These are phyloP conservation scores for Heliconius hermathena DNA, from an alignment of 1,140 invertebrate genomes.

Conservation along the genomic window DNA sequence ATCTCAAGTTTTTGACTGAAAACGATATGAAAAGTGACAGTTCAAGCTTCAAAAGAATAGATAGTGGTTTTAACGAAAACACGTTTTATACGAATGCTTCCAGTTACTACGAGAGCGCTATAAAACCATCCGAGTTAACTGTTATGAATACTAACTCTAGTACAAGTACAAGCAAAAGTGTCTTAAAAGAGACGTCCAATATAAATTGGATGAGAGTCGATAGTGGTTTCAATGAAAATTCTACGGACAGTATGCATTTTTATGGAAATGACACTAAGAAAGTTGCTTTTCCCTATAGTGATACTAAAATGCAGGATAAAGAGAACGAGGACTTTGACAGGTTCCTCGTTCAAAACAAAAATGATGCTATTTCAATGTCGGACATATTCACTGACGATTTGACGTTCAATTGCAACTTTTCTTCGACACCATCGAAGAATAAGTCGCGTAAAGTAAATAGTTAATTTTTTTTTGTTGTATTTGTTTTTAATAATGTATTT, in stretches of 20 bases:
- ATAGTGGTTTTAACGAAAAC: constrained; percentile 77
- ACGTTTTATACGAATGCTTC: constrained; percentile 71
- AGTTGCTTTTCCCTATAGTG: constrained; percentile 47
- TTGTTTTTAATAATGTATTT: not conserved
- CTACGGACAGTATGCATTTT: constrained; percentile 68
- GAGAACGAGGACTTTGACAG: constrained; percentile 68
- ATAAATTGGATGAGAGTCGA: constrained; percentile 76
- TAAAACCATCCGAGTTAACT: constrained; percentile 75
- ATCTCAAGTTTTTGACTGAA: constrained; percentile 77
- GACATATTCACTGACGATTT: constrained; percentile 76
- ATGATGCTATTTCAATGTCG: constrained; percentile 73
- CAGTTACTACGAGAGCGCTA: constrained; percentile 77
- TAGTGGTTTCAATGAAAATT: constrained; percentile 79
- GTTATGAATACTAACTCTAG: constrained; percentile 66
- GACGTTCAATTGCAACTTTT: constrained; percentile 77
- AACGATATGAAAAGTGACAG: constrained; percentile 55
- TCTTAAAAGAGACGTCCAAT: constrained; percentile 73
- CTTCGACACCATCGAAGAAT: constrained; percentile 78
- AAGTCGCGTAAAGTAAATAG: constrained; percentile 63
- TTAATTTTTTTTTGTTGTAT: constrained; percentile 11
- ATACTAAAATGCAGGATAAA: constrained; percentile 64
- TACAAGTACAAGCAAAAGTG: constrained; percentile 53
- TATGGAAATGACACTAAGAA: constrained; percentile 48
- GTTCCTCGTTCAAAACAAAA: constrained; percentile 53
- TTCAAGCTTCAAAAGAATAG: constrained; percentile 73